Conservation (phyloP, 2,113 vertebrate genomes). For the Pseudopodoces humilis region DNA sequence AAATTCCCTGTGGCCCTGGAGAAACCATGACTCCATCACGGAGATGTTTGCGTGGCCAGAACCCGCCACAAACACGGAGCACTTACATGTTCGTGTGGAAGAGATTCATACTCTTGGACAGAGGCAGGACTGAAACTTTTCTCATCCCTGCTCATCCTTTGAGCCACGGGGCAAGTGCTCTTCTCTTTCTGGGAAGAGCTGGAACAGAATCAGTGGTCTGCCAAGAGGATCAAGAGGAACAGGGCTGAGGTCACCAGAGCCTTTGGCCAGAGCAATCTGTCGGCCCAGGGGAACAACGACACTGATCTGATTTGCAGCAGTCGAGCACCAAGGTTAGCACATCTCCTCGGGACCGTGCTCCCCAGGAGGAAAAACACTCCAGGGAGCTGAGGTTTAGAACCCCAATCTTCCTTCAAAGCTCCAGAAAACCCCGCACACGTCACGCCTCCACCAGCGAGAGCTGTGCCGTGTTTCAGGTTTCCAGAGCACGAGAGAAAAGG, state of each 20-base stretch:
- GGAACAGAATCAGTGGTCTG: not conserved
- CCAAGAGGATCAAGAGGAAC: not conserved
- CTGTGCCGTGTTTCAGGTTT: not conserved
- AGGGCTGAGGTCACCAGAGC: not conserved
- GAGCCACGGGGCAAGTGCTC: fast-evolving
- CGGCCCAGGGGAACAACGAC: not conserved
- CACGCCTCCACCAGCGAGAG: not conserved
- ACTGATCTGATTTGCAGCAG: not conserved
- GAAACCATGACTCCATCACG: not conserved
- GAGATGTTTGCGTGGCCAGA: not conserved
- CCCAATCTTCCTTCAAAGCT: not conserved
- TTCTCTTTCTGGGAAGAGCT: not conserved
- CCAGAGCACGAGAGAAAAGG: not conserved
- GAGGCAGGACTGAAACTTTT: not conserved
- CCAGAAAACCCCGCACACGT: fast-evolving
- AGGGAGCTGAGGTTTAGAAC: not conserved
- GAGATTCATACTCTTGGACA: not conserved
- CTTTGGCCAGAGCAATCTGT: not conserved
- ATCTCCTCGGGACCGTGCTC: fast-evolving
- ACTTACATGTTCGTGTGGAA: fast-evolving
- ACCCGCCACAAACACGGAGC: fast-evolving
- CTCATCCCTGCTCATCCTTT: not conserved
- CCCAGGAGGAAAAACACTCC: not conserved
- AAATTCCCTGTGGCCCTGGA: not conserved
- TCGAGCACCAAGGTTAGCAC: not conserved